These are phyloP conservation scores for Drosophila nigromelanica DNA, from an alignment of 1,140 invertebrate species.

Conservation along the genomic window DNA sequence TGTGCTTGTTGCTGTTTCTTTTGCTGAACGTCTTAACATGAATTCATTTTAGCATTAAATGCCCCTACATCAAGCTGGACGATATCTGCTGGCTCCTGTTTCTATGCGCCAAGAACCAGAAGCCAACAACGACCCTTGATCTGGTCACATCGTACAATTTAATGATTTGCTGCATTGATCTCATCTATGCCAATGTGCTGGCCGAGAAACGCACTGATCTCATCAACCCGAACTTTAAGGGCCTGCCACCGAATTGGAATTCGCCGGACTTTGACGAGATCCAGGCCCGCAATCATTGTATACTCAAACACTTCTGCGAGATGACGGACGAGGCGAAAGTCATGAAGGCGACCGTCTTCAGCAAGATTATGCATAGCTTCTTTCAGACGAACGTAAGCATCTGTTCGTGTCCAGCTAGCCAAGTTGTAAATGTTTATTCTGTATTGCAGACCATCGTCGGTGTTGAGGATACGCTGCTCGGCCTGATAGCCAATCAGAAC, in stretches of 20 bases:
- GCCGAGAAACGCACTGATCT: conserved; percentile 92
- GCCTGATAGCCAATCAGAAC: conserved; percentile 88
- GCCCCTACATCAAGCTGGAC: conserved; percentile 91
- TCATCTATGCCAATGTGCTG: conserved; percentile 94
- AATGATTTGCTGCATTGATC: conserved; percentile 94
- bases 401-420: too few relatives aligned
- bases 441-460: conserved; percentile 65
- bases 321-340: conserved; percentile 94
- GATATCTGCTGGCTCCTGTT: conserved; percentile 97
- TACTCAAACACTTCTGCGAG: conserved; percentile 93
- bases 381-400: conserved; percentile 89
- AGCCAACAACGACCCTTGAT: conserved; percentile 93
- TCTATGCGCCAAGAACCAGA: conserved; percentile 94
- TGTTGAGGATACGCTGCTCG: conserved; percentile 87
- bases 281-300: conserved; percentile 89
- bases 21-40: too few relatives aligned
- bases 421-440: neutral
- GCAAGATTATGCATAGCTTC: conserved; percentile 89
- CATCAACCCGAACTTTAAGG: conserved; percentile 92
- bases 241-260: conserved; percentile 89
- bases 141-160: conserved; percentile 97
- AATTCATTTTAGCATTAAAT: conserved; percentile 83
- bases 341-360: conserved; percentile 94
- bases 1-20: neutral
- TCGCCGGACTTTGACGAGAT: conserved; percentile 88